These are phyloP conservation scores for Drosophila trichaetosa DNA, from an alignment of 2,888 invertebrate genomes.

Conservation along the genomic window DNA sequence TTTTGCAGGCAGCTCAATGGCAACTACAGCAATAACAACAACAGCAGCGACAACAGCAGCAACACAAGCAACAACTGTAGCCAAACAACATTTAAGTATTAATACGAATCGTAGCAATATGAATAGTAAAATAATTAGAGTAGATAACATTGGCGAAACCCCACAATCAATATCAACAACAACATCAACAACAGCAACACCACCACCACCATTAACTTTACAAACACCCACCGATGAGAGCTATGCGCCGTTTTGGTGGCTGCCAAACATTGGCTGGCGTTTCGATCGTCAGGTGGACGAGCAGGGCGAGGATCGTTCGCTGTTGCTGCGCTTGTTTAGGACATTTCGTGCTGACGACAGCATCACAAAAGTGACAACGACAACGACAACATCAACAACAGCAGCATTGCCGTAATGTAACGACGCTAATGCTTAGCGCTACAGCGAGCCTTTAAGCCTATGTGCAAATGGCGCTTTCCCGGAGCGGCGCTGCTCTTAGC, in stretches of 20 bases:
- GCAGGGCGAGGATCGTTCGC: slow-evolving; percentile 73
- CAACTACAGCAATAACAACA: slow-evolving; percentile 21
- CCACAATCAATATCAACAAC: slow-evolving; percentile 29
- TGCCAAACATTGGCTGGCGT: slow-evolving; percentile 82
- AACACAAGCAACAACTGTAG: slow-evolving; percentile 26
- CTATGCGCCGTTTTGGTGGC: slow-evolving; percentile 83
- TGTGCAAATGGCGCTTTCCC: slow-evolving; percentile 1
- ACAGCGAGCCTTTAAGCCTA: slow-evolving; percentile 11
- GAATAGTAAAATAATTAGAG: slow-evolving; percentile 81
- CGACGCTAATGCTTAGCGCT: slow-evolving; percentile 26
- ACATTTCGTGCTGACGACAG: slow-evolving; percentile 57
- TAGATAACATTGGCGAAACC: slow-evolving; percentile 51
- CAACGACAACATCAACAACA: not conserved
- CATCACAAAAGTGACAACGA: slow-evolving; percentile 12
- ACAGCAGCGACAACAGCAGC: slow-evolving; percentile 40
- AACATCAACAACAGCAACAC: slow-evolving; percentile 28
- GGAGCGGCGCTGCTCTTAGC: slow-evolving; percentile 35
- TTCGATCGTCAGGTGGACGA: slow-evolving; percentile 70
- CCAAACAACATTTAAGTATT: slow-evolving; percentile 69
- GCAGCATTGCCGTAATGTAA: slow-evolving; percentile 22
- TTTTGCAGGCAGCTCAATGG: slow-evolving; percentile 1
- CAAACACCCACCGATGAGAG: slow-evolving; percentile 37
- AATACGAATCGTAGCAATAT: slow-evolving; percentile 74
- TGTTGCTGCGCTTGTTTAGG: slow-evolving; percentile 81
- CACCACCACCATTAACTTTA: slow-evolving; percentile 41